Conservation (phyloP, 2,113 vertebrate genomes). For the Oreochromis spilurus region DNA sequence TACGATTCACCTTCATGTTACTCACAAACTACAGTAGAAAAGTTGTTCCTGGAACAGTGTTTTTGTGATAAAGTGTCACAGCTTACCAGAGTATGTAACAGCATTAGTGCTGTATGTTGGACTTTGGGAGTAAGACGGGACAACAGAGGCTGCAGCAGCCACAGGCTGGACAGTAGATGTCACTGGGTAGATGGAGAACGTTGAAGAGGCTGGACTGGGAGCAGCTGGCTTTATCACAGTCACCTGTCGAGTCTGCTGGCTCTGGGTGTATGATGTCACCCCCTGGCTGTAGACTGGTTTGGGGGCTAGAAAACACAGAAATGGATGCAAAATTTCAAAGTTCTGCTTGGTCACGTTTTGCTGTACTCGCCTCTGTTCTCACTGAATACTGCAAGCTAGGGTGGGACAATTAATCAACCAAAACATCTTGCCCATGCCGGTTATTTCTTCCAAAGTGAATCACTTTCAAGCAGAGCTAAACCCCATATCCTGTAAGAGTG, state of each 20-base stretch:
- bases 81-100: constrained; percentile 86
- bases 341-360: not conserved
- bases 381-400: not conserved
- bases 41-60: not conserved
- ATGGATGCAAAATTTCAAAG: not conserved
- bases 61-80: not conserved
- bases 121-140: constrained; percentile 95
- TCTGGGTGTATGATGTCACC: constrained; percentile 91
- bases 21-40: fast-evolving
- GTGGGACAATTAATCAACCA: not conserved
- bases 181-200: constrained; percentile 96
- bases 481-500: not conserved
- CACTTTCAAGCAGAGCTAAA: not conserved
- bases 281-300: constrained; percentile 95
- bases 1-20: not conserved
- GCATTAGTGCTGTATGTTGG: constrained; percentile 96
- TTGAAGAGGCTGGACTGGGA: constrained; percentile 90
- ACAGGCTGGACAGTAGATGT: constrained; percentile 93
- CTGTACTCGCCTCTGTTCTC: not conserved
- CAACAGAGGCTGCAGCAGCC: constrained; percentile 88
- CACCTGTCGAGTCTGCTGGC: constrained; percentile 93
- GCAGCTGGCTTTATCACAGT: constrained; percentile 96
- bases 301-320: constrained; percentile 71
- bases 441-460: not conserved
- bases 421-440: not conserved